These are phyloP conservation scores for Rhadinocentrus ornatus DNA, from an alignment of 2,797 vertebrate species.

Conservation along the genomic window DNA sequence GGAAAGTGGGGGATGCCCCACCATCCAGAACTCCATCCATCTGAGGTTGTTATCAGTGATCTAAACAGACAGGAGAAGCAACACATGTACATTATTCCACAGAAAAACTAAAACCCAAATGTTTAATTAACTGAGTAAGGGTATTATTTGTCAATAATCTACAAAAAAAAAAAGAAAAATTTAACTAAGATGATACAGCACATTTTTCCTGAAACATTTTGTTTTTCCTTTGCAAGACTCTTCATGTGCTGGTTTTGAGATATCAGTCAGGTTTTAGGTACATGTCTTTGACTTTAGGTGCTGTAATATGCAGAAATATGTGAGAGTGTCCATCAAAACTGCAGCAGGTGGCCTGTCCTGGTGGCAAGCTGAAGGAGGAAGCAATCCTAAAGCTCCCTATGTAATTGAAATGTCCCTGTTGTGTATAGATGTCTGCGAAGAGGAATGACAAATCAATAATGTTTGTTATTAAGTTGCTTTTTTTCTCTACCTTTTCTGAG, in stretches of 20 bases:
- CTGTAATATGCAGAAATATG: conserved; percentile 11
- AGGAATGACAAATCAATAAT: conserved; percentile 80
- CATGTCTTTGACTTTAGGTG: neutral
- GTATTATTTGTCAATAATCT: neutral
- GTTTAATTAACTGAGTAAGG: neutral
- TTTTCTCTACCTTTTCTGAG: conserved; percentile 45
- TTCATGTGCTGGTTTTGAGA: neutral
- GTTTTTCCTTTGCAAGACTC: neutral
- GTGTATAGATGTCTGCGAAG: conserved; percentile 66
- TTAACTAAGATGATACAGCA: neutral
- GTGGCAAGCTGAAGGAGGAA: conserved; percentile 25
- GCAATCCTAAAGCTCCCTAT: conserved; percentile 46
- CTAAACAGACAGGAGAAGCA: too few species aligned
- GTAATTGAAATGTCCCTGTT: conserved; percentile 73
- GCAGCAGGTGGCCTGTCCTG: conserved; percentile 42
- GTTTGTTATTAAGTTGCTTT: conserved; percentile 66
- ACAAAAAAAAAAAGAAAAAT: neutral
- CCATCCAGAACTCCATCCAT: too few species aligned
- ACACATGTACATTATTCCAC: neutral
- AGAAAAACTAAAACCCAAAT: neutral
- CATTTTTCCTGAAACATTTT: neutral
- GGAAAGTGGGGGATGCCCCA: too few species aligned
- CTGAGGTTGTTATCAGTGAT: neutral
- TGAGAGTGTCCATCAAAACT: conserved; percentile 46
- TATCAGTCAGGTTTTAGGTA: neutral